Evolutionary conservation across 2,113 vertebrate genomes (phyloP).

Genomic region (Melozone crissalis): DNA sequence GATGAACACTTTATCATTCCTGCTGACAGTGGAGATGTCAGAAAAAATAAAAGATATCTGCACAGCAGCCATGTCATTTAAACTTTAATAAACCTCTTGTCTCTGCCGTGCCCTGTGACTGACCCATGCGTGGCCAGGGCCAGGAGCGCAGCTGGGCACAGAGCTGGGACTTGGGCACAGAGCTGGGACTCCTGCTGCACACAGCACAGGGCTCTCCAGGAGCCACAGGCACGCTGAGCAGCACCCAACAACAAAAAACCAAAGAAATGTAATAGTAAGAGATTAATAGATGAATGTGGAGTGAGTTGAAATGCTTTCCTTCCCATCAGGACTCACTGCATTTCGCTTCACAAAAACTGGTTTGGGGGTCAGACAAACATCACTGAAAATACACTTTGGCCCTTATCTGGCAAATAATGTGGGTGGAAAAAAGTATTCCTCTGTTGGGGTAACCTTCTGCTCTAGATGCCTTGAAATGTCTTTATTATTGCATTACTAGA

Average conservation of each 20-base stretch:
- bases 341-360: background rate
- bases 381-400: background rate
- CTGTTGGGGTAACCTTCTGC: background rate
- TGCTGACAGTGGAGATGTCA: background rate
- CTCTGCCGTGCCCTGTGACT: background rate
- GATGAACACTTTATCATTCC: background rate
- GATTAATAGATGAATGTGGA: background rate
- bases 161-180: too few relatives aligned
- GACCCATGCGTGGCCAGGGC: fast-evolving
- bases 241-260: background rate
- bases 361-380: background rate
- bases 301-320: background rate
- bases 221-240: background rate
- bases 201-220: background rate
- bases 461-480: background rate
- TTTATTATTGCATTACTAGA: background rate
- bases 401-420: background rate
- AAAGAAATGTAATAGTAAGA: background rate
- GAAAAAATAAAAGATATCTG: constrained; percentile 6
- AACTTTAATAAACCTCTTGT: constrained; percentile 40
- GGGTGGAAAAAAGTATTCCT: background rate
- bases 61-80: background rate
- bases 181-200: background rate
- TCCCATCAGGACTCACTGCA: fast-evolving
- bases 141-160: background rate